phyloP scores from a whole-genome alignment of 2,113 vertebrate species.

The Megaceryle torquata region DNA sequence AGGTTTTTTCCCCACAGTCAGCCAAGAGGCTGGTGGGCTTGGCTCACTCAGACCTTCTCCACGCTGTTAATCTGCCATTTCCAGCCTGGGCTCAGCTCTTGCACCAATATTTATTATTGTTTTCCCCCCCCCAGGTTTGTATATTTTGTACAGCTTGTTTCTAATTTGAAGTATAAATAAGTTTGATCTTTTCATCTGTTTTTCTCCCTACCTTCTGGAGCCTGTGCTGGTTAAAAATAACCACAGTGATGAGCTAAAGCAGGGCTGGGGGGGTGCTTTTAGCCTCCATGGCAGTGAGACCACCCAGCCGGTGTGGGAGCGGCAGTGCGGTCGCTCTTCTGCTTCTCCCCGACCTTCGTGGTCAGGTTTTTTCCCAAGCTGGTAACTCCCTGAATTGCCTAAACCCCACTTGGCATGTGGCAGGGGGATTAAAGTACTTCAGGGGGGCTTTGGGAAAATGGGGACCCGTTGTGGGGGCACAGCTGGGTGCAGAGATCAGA shows the following conservation, averaged over 20 bases:
- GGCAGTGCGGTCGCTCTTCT: fast-evolving
- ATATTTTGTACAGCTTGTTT: slow-evolving; percentile 10
- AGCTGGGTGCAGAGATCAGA: neutral
- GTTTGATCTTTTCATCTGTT: slow-evolving; percentile 41
- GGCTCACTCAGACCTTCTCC: neutral
- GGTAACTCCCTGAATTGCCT: neutral
- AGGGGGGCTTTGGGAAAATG: neutral
- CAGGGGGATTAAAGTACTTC: neutral
- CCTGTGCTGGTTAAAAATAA: slow-evolving; percentile 32
- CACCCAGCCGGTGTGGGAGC: fast-evolving
- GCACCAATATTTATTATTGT: neutral
- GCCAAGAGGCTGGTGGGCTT: neutral
- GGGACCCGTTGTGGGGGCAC: neutral
- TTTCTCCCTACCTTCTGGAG: slow-evolving; percentile 34
- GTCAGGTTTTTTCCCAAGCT: neutral
- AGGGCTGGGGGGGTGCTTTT: neutral
- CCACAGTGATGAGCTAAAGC: neutral
- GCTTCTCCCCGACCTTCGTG: fast-evolving
- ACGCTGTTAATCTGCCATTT: neutral
- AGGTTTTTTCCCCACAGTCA: neutral
- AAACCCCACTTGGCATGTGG: neutral
- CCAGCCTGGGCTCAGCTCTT: neutral
- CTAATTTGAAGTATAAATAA: slow-evolving; percentile 29
- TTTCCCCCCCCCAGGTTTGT: neutral
- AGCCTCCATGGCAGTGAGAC: fast-evolving